Evolutionary conservation across 2,888 invertebrate genomes (phyloP).

Genomic region (Drosophila anomalata): DNA sequence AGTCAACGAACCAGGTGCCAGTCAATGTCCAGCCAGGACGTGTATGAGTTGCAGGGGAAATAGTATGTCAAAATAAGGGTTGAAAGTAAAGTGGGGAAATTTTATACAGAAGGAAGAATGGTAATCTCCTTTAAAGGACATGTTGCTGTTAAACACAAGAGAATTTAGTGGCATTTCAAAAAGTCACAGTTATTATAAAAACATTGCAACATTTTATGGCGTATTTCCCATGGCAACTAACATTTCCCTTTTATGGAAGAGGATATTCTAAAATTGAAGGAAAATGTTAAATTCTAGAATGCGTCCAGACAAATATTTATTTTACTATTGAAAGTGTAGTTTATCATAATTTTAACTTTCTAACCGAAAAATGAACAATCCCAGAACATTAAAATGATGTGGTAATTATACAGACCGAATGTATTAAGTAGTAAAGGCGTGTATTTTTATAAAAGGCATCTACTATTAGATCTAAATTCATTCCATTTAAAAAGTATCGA

Average conservation of each 20-base stretch:
- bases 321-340: too few species aligned
- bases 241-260: not conserved
- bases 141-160: not conserved
- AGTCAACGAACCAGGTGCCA: not conserved
- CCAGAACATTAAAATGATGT: not conserved
- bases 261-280: not conserved
- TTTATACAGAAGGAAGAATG: not conserved
- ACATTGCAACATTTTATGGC: not conserved
- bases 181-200: too few species aligned
- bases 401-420: not conserved
- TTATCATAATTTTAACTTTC: too few species aligned
- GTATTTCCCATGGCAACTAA: not conserved
- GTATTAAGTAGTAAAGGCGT: not conserved
- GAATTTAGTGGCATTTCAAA: not conserved
- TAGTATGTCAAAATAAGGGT: not conserved
- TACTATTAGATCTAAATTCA: not conserved
- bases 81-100: not conserved
- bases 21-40: not conserved
- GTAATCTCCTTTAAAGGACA: not conserved
- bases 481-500: not conserved
- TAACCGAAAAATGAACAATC: not conserved
- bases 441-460: not conserved
- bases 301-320: too few species aligned
- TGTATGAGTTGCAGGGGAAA: constrained; percentile 44
- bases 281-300: too few species aligned